Conservation (phyloP, 2,797 vertebrate species). For the Alauda arvensis region DNA sequence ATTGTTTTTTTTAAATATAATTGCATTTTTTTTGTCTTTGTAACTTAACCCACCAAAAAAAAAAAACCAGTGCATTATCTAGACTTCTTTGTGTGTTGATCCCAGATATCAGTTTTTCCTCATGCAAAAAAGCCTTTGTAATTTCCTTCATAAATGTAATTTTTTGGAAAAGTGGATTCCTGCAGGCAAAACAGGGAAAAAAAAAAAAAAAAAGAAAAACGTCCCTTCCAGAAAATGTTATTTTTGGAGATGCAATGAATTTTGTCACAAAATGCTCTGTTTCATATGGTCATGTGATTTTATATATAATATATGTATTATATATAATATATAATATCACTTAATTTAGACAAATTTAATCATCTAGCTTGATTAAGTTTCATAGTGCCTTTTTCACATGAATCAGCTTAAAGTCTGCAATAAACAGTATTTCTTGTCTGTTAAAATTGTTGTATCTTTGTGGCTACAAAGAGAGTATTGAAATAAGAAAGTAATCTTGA, state of each 20-base stretch:
- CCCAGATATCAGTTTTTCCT: constrained; percentile 38
- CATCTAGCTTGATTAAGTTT: constrained; percentile 77
- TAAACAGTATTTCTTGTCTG: constrained; percentile 80
- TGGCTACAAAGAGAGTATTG: constrained; percentile 6
- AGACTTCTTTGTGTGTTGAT: constrained; percentile 38
- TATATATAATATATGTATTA: constrained; percentile 75
- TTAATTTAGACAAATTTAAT: constrained; percentile 70
- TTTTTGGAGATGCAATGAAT: constrained; percentile 63
- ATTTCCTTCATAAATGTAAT: constrained; percentile 48
- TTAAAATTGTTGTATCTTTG: constrained; percentile 58
- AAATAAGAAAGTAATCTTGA: not conserved
- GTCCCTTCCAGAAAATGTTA: constrained; percentile 53
- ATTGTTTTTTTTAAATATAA: not conserved
- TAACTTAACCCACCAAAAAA: constrained; percentile 29
- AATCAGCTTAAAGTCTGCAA: constrained; percentile 82
- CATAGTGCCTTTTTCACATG: constrained; percentile 86
- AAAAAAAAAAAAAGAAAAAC: constrained; percentile 28
- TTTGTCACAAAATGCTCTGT: constrained; percentile 68
- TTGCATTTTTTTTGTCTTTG: constrained; percentile 30
- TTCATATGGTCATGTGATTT: constrained; percentile 58
- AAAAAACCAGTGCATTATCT: constrained; percentile 2
- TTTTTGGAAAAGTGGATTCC: constrained; percentile 40
- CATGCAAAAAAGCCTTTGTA: constrained; percentile 37
- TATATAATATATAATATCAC: constrained; percentile 73
- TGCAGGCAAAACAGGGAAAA: not conserved